A percentile compares a stretch with the other conserved stretches of the same genome.
Evolutionary conservation across 2,888 invertebrate genomes (phyloP).

Genomic region (Acheta domesticus): DNA sequence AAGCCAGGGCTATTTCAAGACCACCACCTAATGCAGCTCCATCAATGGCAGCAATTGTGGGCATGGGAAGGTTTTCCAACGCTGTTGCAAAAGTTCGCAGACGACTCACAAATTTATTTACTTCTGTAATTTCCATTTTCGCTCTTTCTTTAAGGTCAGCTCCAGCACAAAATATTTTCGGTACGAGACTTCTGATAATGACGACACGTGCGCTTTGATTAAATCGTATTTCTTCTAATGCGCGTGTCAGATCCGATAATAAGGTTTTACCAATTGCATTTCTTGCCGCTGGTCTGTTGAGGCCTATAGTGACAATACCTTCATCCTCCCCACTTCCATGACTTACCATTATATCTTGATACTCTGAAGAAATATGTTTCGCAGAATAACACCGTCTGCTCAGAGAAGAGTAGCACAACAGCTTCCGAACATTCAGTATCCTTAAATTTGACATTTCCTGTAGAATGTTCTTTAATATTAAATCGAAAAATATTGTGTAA

Average conservation of each 20-base stretch:
- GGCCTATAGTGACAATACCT: slow-evolving; percentile 77
- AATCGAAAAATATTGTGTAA: no score
- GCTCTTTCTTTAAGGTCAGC: slow-evolving; percentile 94
- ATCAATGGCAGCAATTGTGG: slow-evolving; percentile 78
- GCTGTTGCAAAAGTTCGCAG: slow-evolving; percentile 66
- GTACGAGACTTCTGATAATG: slow-evolving; percentile 80
- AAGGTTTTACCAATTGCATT: slow-evolving; percentile 76
- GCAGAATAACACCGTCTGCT: no score
- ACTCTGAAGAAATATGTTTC: no score
- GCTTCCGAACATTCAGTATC: no score
- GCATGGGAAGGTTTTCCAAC: slow-evolving; percentile 75
- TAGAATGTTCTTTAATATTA: no score
- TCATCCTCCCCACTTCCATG: slow-evolving; percentile 52
- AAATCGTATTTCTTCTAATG: slow-evolving; percentile 65
- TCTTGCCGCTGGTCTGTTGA: slow-evolving; percentile 73
- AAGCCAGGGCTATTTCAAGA: slow-evolving; percentile 88
- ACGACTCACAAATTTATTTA: slow-evolving; percentile 67
- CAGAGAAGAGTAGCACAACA: no score
- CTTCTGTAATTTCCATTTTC: slow-evolving; percentile 73
- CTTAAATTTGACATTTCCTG: no score
- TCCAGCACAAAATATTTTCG: slow-evolving; percentile 92
- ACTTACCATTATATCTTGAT: no score
- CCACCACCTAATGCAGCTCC: slow-evolving; percentile 88
- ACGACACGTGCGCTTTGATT: slow-evolving; percentile 76
- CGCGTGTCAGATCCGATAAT: slow-evolving; percentile 64